Conservation (phyloP, 2,888 invertebrate species). For the Epistrophella euchroma region DNA sequence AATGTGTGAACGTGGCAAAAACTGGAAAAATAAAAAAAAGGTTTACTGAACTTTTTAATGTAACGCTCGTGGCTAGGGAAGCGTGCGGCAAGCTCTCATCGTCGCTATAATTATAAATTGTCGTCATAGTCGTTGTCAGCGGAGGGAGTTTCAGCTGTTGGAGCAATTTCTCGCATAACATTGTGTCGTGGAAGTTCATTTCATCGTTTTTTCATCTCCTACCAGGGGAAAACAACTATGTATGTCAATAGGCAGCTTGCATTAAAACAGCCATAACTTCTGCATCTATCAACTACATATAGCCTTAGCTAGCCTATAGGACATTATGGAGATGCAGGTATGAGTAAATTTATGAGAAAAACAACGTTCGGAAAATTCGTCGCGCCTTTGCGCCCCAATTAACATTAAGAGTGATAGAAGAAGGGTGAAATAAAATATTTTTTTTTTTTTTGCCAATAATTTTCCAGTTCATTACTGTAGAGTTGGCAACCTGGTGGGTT, state of each 20-base stretch:
- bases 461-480: slow-evolving; percentile 61
- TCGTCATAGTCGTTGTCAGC: slow-evolving; percentile 25
- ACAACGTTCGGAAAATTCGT: slow-evolving; percentile 56
- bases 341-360: slow-evolving; percentile 42
- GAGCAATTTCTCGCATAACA: slow-evolving; percentile 7
- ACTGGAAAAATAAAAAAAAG: slow-evolving; percentile 45
- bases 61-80: slow-evolving; percentile 65
- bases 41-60: slow-evolving; percentile 73
- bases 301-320: not conserved
- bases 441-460: slow-evolving; percentile 23
- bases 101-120: slow-evolving; percentile 68
- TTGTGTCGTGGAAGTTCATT: slow-evolving; percentile 62
- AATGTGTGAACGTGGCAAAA: slow-evolving; percentile 27
- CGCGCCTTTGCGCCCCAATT: slow-evolving; percentile 70
- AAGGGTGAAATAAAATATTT: slow-evolving; percentile 34
- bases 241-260: slow-evolving; percentile 46
- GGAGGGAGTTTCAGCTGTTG: not conserved
- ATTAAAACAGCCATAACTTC: slow-evolving; percentile 37
- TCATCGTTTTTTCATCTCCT: slow-evolving; percentile 39
- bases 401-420: slow-evolving; percentile 39
- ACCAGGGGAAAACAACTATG: slow-evolving; percentile 46
- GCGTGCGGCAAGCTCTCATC: slow-evolving; percentile 48
- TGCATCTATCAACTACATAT: not conserved
- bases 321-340: slow-evolving; percentile 3
- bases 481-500: slow-evolving; percentile 64